Evolutionary conservation across 2,888 invertebrate genomes (phyloP).

Genomic region (Agrypnus murinus): DNA sequence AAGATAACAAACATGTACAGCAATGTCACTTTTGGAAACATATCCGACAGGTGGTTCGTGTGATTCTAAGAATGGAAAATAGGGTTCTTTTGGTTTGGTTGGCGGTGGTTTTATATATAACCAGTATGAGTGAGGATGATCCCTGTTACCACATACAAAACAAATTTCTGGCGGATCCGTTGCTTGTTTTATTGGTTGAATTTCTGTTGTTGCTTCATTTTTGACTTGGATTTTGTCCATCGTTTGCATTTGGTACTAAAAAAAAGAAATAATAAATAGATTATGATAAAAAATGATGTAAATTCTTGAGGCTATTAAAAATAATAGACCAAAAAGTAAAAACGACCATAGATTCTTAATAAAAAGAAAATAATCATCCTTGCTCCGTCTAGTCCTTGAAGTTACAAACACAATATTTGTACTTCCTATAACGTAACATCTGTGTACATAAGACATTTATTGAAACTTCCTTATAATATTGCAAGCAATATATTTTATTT

Average conservation of each 20-base stretch:
- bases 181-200: conserved; percentile 53
- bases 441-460: too few species aligned
- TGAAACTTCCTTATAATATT: too few species aligned
- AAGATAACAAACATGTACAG: conserved; percentile 86
- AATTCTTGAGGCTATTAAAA: too few species aligned
- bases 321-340: too few species aligned
- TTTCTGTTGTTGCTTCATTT: conserved; percentile 70
- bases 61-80: conserved; percentile 93
- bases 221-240: conserved; percentile 74
- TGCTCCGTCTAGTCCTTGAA: conserved; percentile 16
- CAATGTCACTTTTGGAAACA: conserved; percentile 63
- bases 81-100: conserved; percentile 83
- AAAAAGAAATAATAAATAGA: conserved; percentile 16
- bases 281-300: too few species aligned
- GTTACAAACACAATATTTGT: conserved; percentile 16
- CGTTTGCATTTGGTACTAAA: conserved; percentile 65
- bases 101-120: conserved; percentile 80
- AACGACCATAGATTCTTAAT: too few species aligned
- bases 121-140: conserved; percentile 77
- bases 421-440: conserved; percentile 3
- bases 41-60: conserved; percentile 91
- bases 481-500: too few species aligned
- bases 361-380: too few species aligned
- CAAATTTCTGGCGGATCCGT: conserved; percentile 70
- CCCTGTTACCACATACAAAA: conserved; percentile 84